Percentiles rank a stretch among this genome's conserved stretches.
Conservation (phyloP, 1,140 invertebrate genomes). For the Lepidotrigona ventralis region DNA sequence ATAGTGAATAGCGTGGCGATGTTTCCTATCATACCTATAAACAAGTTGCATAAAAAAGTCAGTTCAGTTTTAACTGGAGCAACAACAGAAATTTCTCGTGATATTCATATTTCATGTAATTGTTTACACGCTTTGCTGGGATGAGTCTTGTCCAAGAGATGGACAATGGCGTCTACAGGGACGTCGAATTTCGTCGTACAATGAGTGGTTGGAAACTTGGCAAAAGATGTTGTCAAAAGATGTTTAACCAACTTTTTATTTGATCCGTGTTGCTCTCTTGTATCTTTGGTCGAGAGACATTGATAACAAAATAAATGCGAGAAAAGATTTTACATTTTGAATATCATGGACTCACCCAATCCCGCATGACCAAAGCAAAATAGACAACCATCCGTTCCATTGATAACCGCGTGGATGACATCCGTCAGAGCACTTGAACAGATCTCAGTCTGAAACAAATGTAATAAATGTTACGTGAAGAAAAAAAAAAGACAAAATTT, state of each 20-base stretch:
- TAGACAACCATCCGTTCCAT: conserved; percentile 95
- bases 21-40: neutral
- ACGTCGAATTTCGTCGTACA: conserved; percentile 39
- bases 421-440: conserved; percentile 94
- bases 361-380: conserved; percentile 95
- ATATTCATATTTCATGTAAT: conserved; percentile 49
- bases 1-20: too few species aligned
- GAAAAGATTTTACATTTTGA: neutral
- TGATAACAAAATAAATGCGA: neutral
- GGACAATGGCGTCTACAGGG: conserved; percentile 30
- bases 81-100: neutral
- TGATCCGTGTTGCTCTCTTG: too few species aligned
- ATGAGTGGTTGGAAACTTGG: neutral
- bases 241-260: conserved; percentile 13
- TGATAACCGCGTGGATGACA: conserved; percentile 95
- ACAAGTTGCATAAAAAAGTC: neutral
- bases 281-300: neutral
- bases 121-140: conserved; percentile 26
- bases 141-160: neutral
- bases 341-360: conserved; percentile 85
- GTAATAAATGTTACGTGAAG: neutral
- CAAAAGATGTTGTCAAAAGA: conserved; percentile 9
- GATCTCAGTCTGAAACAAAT: conserved; percentile 89
- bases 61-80: neutral
- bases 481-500: neutral